phyloP scores from a whole-genome alignment of 2,888 invertebrate species.

The Fragum fragum region DNA sequence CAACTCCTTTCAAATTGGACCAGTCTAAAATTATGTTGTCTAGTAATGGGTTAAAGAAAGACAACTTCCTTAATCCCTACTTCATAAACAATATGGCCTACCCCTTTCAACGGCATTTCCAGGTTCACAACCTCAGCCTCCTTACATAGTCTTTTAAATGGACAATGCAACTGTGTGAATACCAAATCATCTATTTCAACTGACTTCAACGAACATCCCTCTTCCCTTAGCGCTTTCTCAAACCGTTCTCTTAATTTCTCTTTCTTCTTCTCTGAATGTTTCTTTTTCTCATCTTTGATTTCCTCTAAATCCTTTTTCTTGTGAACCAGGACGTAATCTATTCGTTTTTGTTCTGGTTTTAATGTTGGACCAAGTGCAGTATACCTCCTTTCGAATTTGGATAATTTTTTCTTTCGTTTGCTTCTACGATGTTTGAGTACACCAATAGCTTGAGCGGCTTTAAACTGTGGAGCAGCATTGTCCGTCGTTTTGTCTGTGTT shows the following conservation, averaged over 20 bases:
- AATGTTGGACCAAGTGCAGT: constrained; percentile 72
- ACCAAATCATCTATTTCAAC: constrained; percentile 70
- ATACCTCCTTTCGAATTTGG: constrained; percentile 74
- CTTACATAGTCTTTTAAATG: constrained; percentile 84
- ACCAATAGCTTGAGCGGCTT: constrained; percentile 34
- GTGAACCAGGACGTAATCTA: constrained; percentile 84
- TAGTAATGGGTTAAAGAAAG: too few relatives aligned
- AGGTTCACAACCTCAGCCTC: constrained; percentile 85
- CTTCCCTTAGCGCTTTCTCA: constrained; percentile 73
- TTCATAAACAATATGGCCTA: constrained; percentile 63
- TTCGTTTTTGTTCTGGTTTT: constrained; percentile 78
- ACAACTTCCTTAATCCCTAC: too few relatives aligned
- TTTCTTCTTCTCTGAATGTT: constrained; percentile 45
- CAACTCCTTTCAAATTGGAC: too few relatives aligned
- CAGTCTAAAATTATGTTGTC: too few relatives aligned
- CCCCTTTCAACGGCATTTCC: constrained; percentile 86
- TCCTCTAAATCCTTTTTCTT: constrained; percentile 60
- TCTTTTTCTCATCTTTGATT: constrained; percentile 50
- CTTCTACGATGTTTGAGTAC: constrained; percentile 56
- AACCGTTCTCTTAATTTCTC: constrained; percentile 72
- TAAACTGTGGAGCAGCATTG: neutral
- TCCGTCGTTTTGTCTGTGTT: neutral
- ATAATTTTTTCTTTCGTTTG: constrained; percentile 46
- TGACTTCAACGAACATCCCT: constrained; percentile 81
- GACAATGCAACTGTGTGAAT: constrained; percentile 81